Base-by-base conservation (phyloP, 2,888 invertebrate genomes). In the Perithous albicinctus region DNA sequence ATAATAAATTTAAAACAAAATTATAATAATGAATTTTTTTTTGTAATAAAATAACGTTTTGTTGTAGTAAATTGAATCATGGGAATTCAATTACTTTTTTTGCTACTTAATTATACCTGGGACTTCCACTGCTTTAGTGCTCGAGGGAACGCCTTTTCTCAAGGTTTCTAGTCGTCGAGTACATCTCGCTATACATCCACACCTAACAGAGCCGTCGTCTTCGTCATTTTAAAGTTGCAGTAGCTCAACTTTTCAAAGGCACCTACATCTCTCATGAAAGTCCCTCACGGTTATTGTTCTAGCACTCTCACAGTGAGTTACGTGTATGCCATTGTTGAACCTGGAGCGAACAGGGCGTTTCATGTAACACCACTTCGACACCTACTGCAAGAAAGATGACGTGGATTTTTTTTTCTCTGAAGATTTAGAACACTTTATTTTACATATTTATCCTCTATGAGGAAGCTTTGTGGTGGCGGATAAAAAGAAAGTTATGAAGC, bases 91-190 rank as follows among this genome's bases (percentile, higher is more conserved):
- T 59, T 32, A 15, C 15, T 23, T 51, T 23, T 12, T 15, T 56
- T n/a, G 15, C n/a, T 15, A 56, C 54, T 56, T 29, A 4, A 15
- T 23, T 26, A 54, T 6, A 1, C 6, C 6, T n/a, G 29, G 1
- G 5, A 7, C 32, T 56, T 56, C n/a, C 29, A 43, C 38, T 18
- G 38, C 26, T 20, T 32, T 59, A 75, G 80, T 35, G 64, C 56
- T 61, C 54, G 23, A 63, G 26, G 35, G 83, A 66, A 72, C 75
- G 77, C 75, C 81, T 73, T 85, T 80, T 85, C 75, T 20, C 77
- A 75, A 84, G 72, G 70, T 84, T 82, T 78, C 64, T 70, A 82
- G 80, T 82, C 78, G 73, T 35, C 54, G 54, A 82, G 54, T 20
- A 43, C 23, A 35, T 48, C 43, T 12, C 12, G n/a, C n/a, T n/a